phyloP scores from a whole-genome alignment of 2,797 vertebrate genomes.

The Sphenodon punctatus region DNA sequence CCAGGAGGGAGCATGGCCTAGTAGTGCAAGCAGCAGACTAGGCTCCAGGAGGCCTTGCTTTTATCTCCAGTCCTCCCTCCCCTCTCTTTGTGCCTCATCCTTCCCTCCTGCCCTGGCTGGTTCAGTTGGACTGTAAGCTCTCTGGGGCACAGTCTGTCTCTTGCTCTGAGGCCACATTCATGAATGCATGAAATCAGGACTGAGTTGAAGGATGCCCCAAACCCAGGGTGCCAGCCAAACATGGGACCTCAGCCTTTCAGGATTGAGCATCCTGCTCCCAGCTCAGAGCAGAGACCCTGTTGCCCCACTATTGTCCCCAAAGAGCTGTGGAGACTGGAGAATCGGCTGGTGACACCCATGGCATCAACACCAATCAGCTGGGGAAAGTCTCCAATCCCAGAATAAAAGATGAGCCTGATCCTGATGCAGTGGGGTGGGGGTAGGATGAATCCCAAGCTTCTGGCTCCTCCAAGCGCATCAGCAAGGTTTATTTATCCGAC shows the following conservation, averaged over 20 bases:
- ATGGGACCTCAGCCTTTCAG: no score
- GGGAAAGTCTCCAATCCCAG: neutral
- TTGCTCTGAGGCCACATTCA: no score
- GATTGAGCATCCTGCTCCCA: neutral
- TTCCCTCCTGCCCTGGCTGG: neutral
- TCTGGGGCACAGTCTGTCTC: no score
- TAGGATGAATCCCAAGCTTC: neutral
- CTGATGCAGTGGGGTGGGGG: neutral
- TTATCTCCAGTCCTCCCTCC: no score
- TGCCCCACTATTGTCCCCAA: neutral
- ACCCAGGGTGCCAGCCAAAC: no score
- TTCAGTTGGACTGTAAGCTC: neutral
- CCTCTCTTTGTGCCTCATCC: no score
- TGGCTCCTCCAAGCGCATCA: no score
- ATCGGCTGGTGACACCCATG: neutral
- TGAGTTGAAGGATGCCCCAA: no score
- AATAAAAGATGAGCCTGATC: neutral
- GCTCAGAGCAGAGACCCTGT: neutral
- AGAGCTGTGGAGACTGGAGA: neutral
- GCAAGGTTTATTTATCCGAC: neutral
- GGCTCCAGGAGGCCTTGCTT: no score
- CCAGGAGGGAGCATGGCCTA: no score
- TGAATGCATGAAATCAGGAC: no score
- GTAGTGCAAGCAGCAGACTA: no score
- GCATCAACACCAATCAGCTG: neutral